Conservation (phyloP, 2,113 vertebrate species). For the Ginglymostoma cirratum region DNA sequence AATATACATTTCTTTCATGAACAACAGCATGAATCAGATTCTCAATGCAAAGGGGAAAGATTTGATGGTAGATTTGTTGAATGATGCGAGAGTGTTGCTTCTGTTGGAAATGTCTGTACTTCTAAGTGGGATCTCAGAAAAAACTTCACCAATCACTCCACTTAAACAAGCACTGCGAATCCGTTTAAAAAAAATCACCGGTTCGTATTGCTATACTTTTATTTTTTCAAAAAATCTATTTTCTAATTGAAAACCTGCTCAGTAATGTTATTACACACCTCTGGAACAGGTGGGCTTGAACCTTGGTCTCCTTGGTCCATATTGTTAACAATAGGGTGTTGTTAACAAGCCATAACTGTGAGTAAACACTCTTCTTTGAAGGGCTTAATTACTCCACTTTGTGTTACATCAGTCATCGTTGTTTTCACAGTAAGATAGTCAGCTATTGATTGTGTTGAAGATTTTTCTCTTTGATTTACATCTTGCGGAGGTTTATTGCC, state of each 20-base stretch:
- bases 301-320: too few species aligned
- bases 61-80: neutral
- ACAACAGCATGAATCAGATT: neutral
- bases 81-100: too few species aligned
- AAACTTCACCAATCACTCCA: neutral
- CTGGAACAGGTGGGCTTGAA: too few species aligned
- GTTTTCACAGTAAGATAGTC: neutral
- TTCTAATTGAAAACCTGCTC: too few species aligned
- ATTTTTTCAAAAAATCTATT: too few species aligned
- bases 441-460: neutral
- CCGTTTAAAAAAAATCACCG: neutral
- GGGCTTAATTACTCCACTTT: neutral
- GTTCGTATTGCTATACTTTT: neutral
- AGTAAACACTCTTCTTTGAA: neutral
- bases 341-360: neutral
- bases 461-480: neutral
- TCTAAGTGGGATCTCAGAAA: neutral
- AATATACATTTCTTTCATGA: neutral
- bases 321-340: neutral
- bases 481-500: neutral
- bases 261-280: too few species aligned
- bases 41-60: neutral
- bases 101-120: neutral
- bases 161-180: neutral
- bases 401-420: neutral